Conservation (phyloP, 2,113 vertebrate genomes). For the Daubentonia madagascariensis region DNA sequence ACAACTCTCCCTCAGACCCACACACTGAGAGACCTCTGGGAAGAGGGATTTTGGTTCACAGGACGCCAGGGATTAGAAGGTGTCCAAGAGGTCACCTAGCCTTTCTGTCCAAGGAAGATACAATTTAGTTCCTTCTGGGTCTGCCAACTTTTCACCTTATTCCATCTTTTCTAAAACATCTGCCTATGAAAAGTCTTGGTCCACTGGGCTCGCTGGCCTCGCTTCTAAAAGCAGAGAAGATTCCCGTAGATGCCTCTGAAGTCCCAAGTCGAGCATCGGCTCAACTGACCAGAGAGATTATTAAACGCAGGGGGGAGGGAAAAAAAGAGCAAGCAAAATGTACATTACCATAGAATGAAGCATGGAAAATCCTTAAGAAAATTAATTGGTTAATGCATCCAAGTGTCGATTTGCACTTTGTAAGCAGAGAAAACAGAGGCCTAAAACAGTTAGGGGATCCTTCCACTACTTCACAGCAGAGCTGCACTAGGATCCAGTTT, state of each 20-base stretch:
- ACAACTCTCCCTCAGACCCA: not conserved
- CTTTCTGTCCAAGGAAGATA: not conserved
- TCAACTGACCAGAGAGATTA: not conserved
- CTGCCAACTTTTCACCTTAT: not conserved
- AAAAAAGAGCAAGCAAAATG: not conserved
- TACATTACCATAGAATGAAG: not conserved
- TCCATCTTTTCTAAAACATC: not conserved
- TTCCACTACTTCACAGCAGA: too few relatives aligned
- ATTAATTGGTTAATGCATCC: too few relatives aligned
- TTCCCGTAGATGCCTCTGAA: not conserved
- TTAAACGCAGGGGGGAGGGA: not conserved
- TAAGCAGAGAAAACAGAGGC: not conserved
- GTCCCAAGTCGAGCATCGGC: too few relatives aligned
- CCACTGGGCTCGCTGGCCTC: not conserved
- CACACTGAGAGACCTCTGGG: not conserved
- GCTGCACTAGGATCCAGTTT: not conserved
- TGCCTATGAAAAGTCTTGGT: not conserved
- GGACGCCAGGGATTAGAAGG: not conserved
- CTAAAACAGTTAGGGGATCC: not conserved
- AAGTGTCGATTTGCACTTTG: not conserved
- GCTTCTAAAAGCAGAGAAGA: not conserved
- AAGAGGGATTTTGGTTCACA: not conserved
- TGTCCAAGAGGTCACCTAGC: not conserved
- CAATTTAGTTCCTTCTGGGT: not conserved
- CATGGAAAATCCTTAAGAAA: not conserved